Conservation (phyloP, 1,140 invertebrate genomes). For the Leptinotarsa lineolata region DNA sequence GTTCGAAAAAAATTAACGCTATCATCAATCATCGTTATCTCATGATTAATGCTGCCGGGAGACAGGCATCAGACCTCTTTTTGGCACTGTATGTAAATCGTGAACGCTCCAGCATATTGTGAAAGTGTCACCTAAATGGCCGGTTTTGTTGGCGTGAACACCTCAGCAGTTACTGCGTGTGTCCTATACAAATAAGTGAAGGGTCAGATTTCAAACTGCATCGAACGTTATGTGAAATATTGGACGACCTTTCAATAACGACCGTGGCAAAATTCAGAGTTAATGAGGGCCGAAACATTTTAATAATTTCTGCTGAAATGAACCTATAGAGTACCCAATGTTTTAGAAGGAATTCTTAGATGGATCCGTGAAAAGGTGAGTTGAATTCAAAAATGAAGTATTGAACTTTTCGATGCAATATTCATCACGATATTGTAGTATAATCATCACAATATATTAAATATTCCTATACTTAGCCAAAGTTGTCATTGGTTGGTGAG, state of each 20-base stretch:
- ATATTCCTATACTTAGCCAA: no score
- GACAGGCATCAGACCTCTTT: conserved; percentile 7
- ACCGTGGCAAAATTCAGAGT: background rate
- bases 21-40: conserved; percentile 3
- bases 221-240: background rate
- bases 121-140: background rate
- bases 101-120: background rate
- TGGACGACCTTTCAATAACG: background rate
- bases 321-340: no score
- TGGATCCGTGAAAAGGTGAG: no score
- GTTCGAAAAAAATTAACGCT: background rate
- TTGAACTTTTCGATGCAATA: no score
- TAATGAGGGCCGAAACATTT: background rate
- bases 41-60: background rate
- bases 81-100: conserved; percentile 5
- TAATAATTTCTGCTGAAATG: background rate
- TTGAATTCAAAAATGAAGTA: no score
- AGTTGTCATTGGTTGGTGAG: no score
- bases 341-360: no score
- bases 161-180: background rate
- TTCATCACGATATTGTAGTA: no score
- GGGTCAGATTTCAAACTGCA: background rate
- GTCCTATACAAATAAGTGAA: background rate
- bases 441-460: no score
- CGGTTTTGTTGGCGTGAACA: background rate